Base-by-base conservation (phyloP, 2,888 invertebrate genomes). In the Tuta absoluta region DNA sequence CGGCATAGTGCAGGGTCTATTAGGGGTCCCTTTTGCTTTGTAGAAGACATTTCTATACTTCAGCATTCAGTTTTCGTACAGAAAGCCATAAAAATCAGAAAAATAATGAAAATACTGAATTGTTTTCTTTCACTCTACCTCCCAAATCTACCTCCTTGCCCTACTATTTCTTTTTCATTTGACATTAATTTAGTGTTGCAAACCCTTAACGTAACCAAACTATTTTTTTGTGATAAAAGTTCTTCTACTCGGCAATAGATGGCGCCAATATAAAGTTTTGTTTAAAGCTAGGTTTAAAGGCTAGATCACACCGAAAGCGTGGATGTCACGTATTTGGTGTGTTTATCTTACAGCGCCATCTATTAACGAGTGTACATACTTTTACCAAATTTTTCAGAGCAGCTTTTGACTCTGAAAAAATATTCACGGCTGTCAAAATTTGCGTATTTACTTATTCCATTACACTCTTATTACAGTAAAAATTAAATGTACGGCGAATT, bases 1-100 rank as follows among this genome's bases (percentile, higher is more conserved):
- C 91, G 82, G 66, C 91, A 91, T 24, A 90, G 69, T 0, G 83
- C 91, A 0, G 88, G 87, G 64, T 91, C 82, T 65, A 89, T 74
- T 19, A 88, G 73, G 11, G 89, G 88, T 11, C 87, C 88, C 72
- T 85, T 87, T 67, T 65, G 74, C 51, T 76, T 81, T 23, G 71
- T 48, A 58, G 67, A 66, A 64, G 79, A 76, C 83, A 84, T 84
- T 72, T 48, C 19, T 23, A 17, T 8, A 14, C 14, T 12, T 24
- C 11, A 38, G 23, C 56, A 56, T 33, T 28, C 14, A 56, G 7
- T 56, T n/a, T 56, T 56, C 23, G 56, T 56, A 56, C 56, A 56
- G 56, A 56, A 56, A 56, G 63, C 58, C 12, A 23, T 37, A 56
- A 62, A 62, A 61, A 56, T 38, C 38, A 4, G 2, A 7, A 49